phyloP scores from a whole-genome alignment of 2,113 vertebrate genomes.

The Oncorhynchus keta region DNA sequence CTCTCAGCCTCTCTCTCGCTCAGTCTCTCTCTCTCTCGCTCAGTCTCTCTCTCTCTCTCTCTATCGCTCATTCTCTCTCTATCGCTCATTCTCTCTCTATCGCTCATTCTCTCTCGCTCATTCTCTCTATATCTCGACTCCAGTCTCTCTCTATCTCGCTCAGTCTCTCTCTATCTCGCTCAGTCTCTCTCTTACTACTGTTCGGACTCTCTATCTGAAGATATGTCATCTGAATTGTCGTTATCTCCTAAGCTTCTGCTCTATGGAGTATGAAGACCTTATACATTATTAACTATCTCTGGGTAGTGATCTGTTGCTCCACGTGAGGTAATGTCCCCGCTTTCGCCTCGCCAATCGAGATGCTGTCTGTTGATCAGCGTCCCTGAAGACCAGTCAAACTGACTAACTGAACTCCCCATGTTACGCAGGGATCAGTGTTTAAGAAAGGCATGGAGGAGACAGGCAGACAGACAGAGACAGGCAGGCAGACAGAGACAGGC shows the following conservation, averaged over 20 bases:
- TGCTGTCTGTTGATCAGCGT: not conserved
- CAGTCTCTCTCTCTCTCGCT: too few relatives aligned
- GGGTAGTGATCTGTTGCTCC: slow-evolving; percentile 61
- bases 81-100: too few relatives aligned
- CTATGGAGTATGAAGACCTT: slow-evolving; percentile 60
- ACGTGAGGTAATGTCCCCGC: slow-evolving; percentile 66
- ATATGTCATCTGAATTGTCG: slow-evolving; percentile 67
- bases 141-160: too few relatives aligned
- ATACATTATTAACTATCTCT: slow-evolving; percentile 65
- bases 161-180: too few relatives aligned
- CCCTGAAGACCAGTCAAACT: slow-evolving; percentile 54
- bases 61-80: too few relatives aligned
- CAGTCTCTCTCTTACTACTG: not conserved
- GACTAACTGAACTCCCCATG: slow-evolving; percentile 65
- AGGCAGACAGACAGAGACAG: slow-evolving; percentile 6
- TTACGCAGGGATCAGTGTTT: slow-evolving; percentile 33
- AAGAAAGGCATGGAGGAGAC: slow-evolving; percentile 28
- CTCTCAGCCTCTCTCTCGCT: too few relatives aligned
- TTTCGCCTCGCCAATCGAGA: slow-evolving; percentile 14
- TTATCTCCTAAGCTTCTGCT: slow-evolving; percentile 66
- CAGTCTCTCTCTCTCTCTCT: too few relatives aligned
- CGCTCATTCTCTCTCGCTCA: too few relatives aligned
- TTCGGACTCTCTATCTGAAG: slow-evolving; percentile 41
- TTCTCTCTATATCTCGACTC: too few relatives aligned
- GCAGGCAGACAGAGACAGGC: slow-evolving; percentile 5